Conservation (phyloP, 2,113 vertebrate genomes). For the Aleadryas rufinucha region DNA sequence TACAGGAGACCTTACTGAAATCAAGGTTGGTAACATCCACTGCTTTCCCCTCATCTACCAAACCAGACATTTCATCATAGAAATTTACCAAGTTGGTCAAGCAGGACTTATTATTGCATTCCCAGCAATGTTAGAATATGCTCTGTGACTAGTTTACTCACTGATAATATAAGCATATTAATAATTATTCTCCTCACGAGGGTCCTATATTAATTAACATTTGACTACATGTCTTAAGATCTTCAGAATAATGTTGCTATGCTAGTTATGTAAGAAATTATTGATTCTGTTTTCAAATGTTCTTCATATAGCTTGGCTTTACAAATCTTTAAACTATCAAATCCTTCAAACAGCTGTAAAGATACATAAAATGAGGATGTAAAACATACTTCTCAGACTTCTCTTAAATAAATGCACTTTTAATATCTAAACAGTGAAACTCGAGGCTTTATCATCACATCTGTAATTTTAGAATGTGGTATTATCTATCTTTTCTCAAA, state of each 20-base stretch:
- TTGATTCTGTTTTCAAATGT: neutral
- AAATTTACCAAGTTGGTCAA: neutral
- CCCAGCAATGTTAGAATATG: neutral
- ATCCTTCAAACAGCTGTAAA: neutral
- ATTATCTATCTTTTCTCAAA: conserved; percentile 2
- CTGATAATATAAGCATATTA: neutral
- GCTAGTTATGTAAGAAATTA: neutral
- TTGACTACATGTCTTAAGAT: neutral
- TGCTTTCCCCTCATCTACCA: neutral
- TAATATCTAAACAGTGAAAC: neutral
- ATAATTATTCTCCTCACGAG: neutral
- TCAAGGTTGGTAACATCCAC: neutral
- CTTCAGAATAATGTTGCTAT: neutral
- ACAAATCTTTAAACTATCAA: neutral
- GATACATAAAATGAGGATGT: neutral
- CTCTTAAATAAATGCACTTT: neutral
- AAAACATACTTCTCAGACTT: neutral
- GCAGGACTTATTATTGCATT: neutral
- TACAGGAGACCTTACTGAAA: neutral
- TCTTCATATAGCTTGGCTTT: neutral
- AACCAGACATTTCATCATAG: neutral
- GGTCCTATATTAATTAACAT: neutral
- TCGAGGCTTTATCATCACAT: neutral
- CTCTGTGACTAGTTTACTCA: neutral
- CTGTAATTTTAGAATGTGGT: conserved; percentile 7